Conservation (phyloP, 1,140 invertebrate species). For the Paracyclopina nana region DNA sequence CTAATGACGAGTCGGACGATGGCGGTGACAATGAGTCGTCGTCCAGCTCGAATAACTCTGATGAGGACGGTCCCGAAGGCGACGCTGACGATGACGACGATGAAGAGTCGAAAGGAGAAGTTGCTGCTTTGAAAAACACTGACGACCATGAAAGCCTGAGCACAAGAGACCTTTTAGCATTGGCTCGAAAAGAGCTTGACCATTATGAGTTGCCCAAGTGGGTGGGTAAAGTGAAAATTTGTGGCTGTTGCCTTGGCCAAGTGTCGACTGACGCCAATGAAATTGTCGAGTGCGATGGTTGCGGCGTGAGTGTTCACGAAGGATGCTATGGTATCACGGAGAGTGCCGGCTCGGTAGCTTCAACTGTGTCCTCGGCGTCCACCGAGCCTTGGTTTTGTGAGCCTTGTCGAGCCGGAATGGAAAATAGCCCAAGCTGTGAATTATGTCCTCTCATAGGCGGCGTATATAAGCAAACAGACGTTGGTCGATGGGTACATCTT, state of each 20-base stretch:
- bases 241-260: slow-evolving; percentile 78
- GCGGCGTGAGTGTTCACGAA: slow-evolving; percentile 87
- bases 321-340: slow-evolving; percentile 42
- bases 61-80: too few species aligned
- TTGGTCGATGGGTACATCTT: slow-evolving; percentile 90
- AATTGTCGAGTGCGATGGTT: slow-evolving; percentile 89
- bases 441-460: slow-evolving; percentile 56
- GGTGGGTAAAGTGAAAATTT: slow-evolving; percentile 37
- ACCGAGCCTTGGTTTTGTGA: slow-evolving; percentile 98
- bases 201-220: slow-evolving; percentile 17
- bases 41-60: slow-evolving; percentile 24
- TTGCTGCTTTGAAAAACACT: slow-evolving; percentile 20
- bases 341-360: slow-evolving; percentile 64
- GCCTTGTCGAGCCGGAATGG: slow-evolving; percentile 76
- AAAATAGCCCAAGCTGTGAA: slow-evolving; percentile 58
- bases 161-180: not conserved
- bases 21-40: slow-evolving; percentile 21
- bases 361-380: slow-evolving; percentile 69
- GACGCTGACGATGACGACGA: too few species aligned
- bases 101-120: slow-evolving; percentile 23
- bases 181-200: slow-evolving; percentile 8
- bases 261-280: slow-evolving; percentile 80
- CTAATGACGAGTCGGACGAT: slow-evolving; percentile 25
- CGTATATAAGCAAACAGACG: slow-evolving; percentile 64
- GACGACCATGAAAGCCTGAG: too few species aligned